Percentiles rank a stretch among this genome's conserved stretches.
Conservation (phyloP, 2,797 vertebrate genomes). For the Discoglossus pictus region DNA sequence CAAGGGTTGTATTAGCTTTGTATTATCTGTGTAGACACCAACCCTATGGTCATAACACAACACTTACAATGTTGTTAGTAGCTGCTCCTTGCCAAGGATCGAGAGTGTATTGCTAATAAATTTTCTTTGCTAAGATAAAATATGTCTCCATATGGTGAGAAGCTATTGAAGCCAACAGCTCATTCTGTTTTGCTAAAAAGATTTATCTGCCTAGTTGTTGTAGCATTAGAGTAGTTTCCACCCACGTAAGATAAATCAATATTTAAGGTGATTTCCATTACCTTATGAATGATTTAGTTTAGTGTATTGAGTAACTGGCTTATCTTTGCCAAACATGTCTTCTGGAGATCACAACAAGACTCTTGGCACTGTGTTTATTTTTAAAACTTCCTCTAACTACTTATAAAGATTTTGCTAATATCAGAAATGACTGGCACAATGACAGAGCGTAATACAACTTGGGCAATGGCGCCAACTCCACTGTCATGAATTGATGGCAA, state of each 20-base stretch:
- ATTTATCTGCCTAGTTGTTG: slow-evolving; percentile 28
- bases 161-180: slow-evolving; percentile 24
- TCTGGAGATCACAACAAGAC: slow-evolving; percentile 8
- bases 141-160: slow-evolving; percentile 13
- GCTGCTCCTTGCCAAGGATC: neutral
- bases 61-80: no score
- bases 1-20: no score
- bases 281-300: slow-evolving; percentile 45
- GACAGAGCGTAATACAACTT: neutral
- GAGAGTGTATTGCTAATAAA: slow-evolving; percentile 13
- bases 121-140: slow-evolving; percentile 3
- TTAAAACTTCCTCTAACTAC: neutral
- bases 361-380: neutral
- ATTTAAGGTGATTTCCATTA: slow-evolving; percentile 30
- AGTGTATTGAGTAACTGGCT: slow-evolving; percentile 14
- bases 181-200: slow-evolving; percentile 14
- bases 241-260: slow-evolving; percentile 15
- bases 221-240: slow-evolving; percentile 25
- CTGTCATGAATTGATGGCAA: no score
- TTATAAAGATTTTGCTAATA: neutral
- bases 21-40: no score
- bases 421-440: neutral
- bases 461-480: no score
- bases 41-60: no score
- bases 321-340: slow-evolving; percentile 20